A percentile compares a stretch with the other conserved stretches of the same genome.
These are phyloP conservation scores for Cyanocitta stelleri DNA, from an alignment of 2,113 vertebrate species.

Conservation along the genomic window DNA sequence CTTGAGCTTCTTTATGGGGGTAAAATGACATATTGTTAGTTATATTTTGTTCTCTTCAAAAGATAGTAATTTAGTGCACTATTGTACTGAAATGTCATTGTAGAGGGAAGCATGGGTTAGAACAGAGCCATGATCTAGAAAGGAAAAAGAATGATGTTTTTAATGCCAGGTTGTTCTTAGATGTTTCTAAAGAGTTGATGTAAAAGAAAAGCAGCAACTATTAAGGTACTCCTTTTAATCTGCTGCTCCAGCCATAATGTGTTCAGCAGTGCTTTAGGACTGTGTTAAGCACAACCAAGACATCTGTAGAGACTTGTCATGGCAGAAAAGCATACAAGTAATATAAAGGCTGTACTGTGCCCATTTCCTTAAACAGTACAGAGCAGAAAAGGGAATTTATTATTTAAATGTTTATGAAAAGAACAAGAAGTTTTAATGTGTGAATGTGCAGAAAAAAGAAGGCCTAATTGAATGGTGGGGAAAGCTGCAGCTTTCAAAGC, in stretches of 20 bases:
- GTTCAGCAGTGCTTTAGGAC: not conserved
- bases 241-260: not conserved
- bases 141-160: not conserved
- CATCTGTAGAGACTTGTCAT: not conserved
- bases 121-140: not conserved
- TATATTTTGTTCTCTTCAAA: not conserved
- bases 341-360: not conserved
- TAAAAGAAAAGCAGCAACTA: not conserved
- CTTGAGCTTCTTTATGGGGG: not conserved
- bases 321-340: not conserved
- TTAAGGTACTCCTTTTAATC: not conserved
- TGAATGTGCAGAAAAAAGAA: not conserved
- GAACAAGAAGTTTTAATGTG: slow-evolving; percentile 10
- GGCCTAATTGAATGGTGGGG: not conserved
- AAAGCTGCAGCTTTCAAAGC: not conserved
- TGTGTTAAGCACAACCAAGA: not conserved
- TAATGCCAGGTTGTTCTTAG: not conserved
- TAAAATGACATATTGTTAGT: not conserved
- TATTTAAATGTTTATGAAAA: slow-evolving; percentile 53
- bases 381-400: slow-evolving; percentile 35
- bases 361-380: not conserved
- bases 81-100: not conserved
- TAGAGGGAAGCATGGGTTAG: not conserved
- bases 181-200: not conserved
- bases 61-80: not conserved